phyloP scores from a whole-genome alignment of 2,113 vertebrate genomes.

The Bettongia penicillata region DNA sequence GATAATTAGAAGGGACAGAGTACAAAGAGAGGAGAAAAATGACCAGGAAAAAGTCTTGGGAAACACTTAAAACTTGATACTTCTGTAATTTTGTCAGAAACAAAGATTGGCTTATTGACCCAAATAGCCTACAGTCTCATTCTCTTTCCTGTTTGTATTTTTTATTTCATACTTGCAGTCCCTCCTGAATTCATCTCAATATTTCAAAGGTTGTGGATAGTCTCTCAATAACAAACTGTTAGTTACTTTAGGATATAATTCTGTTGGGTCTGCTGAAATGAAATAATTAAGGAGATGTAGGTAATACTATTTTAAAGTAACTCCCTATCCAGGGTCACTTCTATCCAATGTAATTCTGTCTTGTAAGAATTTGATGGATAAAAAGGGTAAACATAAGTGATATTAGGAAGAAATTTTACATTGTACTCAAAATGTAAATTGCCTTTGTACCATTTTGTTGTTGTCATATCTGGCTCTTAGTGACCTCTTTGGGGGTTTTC shows the following conservation, averaged over 20 bases:
- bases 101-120: background rate
- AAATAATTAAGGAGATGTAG: background rate
- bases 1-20: background rate
- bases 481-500: too few species aligned
- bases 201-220: background rate
- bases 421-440: background rate
- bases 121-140: background rate
- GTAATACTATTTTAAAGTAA: background rate
- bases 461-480: too few species aligned
- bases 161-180: background rate
- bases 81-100: background rate
- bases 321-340: background rate
- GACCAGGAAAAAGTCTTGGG: background rate
- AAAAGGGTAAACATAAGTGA: background rate
- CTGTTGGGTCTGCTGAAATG: background rate
- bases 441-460: background rate
- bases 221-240: background rate
- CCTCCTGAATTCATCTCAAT: background rate
- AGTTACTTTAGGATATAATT: background rate
- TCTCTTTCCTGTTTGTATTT: background rate
- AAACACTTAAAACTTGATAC: background rate
- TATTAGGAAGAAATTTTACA: background rate
- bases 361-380: background rate
- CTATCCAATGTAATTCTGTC: background rate
- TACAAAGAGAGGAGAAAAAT: background rate